Percentiles rank a stretch among this genome's conserved stretches.
Evolutionary conservation across 2,797 vertebrate species (phyloP).

Genomic region (Phoxinus dragarum): DNA sequence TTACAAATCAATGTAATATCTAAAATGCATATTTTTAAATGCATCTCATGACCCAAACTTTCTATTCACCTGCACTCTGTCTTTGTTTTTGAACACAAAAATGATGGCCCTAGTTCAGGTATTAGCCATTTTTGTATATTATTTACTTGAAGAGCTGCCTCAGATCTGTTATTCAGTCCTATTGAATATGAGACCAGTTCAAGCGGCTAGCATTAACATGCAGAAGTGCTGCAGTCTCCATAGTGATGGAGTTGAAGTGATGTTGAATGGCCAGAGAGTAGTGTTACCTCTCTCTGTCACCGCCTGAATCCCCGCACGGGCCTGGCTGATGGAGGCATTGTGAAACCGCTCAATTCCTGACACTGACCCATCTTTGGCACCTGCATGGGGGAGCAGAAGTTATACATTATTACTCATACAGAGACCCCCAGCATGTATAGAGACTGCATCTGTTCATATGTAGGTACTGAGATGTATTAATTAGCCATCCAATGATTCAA

Average conservation of each 20-base stretch:
- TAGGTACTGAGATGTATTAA: background rate
- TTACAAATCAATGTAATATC: background rate
- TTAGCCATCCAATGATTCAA: background rate
- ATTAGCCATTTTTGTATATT: background rate
- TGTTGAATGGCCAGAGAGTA: constrained; percentile 59
- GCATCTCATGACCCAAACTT: background rate
- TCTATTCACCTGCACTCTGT: background rate
- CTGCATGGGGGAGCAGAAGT: constrained; percentile 49
- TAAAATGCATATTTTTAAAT: too few species aligned
- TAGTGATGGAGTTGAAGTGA: constrained; percentile 57
- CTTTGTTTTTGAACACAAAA: background rate
- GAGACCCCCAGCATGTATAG: constrained; percentile 25
- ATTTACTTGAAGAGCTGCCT: background rate
- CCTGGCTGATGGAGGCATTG: constrained; percentile 48
- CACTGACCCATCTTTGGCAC: constrained; percentile 48
- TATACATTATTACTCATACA: constrained; percentile 59
- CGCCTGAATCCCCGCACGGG: constrained; percentile 33
- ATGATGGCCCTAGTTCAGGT: background rate
- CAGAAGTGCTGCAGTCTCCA: constrained; percentile 54
- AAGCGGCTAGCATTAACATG: constrained; percentile 38
- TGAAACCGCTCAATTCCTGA: constrained; percentile 36
- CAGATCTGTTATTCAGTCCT: constrained; percentile 3
- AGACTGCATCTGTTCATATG: constrained; percentile 18
- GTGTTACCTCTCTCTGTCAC: constrained; percentile 59
- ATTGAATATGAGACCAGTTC: constrained; percentile 42